phyloP scores from a whole-genome alignment of 92 coral and sea anemone genomes.

The Phenganax marumi region DNA sequence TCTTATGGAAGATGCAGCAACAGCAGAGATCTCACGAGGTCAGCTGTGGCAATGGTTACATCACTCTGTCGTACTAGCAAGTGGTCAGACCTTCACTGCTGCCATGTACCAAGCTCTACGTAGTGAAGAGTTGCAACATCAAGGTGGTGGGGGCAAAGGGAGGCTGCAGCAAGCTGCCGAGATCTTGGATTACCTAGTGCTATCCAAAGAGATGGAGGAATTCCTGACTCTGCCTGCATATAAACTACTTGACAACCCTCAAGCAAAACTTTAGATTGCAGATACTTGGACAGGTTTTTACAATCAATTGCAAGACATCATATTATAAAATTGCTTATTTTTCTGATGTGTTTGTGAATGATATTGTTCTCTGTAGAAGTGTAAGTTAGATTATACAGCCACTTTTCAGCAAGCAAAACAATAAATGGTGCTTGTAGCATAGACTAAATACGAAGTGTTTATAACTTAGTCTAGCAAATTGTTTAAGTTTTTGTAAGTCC shows the following conservation, averaged over 20 bases:
- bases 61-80: conserved; percentile 66
- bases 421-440: no score
- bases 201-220: conserved; percentile 82
- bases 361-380: no score
- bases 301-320: not conserved
- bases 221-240: conserved; percentile 92
- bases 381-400: no score
- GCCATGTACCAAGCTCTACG: conserved; percentile 66
- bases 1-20: conserved; percentile 98
- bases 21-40: conserved; percentile 92
- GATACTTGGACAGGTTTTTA: not conserved
- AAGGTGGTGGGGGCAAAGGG: conserved; percentile 74
- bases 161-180: conserved; percentile 83
- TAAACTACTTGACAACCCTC: conserved; percentile 74
- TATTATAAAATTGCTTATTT: no score
- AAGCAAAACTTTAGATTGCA: conserved; percentile 70
- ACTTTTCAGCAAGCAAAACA: no score
- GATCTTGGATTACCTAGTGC: conserved; percentile 76
- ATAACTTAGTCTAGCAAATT: no score
- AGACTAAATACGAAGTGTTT: no score
- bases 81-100: conserved; percentile 69
- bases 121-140: conserved; percentile 73
- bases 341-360: no score
- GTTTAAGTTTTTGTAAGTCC: no score
- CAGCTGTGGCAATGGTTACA: conserved; percentile 95